A percentile compares a stretch with the other conserved stretches of the same genome.
Evolutionary conservation across 2,113 vertebrate species (phyloP).

Genomic region (Chroicocephalus ridibundus): DNA sequence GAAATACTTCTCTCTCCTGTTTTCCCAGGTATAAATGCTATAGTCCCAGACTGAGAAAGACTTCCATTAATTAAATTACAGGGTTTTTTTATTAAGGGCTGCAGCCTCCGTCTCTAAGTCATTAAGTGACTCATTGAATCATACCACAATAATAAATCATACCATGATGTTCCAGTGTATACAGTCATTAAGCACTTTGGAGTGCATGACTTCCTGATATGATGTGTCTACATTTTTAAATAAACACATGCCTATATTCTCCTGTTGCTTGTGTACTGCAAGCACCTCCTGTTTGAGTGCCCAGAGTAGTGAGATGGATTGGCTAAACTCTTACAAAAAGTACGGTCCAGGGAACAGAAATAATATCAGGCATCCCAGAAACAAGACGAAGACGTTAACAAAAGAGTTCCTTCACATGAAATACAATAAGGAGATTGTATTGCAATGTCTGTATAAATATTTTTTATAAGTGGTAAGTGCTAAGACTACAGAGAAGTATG

Average conservation of each 20-base stretch:
- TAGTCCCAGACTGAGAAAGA: background rate
- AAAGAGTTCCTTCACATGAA: background rate
- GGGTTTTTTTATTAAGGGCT: background rate
- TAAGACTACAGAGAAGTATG: background rate
- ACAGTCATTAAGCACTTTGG: constrained; percentile 50
- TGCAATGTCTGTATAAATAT: background rate
- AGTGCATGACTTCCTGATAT: constrained; percentile 18
- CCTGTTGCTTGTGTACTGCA: constrained; percentile 22
- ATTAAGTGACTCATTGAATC: constrained; percentile 5
- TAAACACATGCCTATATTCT: constrained; percentile 39
- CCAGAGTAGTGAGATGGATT: background rate
- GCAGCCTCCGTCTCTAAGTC: background rate
- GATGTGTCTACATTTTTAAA: constrained; percentile 8
- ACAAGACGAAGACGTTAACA: background rate
- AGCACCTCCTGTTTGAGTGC: background rate
- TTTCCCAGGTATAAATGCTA: background rate
- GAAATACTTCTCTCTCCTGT: background rate
- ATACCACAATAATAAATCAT: constrained; percentile 22
- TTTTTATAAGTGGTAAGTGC: background rate
- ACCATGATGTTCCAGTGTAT: background rate
- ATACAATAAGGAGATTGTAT: background rate
- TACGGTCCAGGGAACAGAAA: background rate
- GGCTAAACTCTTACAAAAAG: background rate
- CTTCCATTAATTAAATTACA: background rate
- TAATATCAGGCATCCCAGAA: background rate